phyloP scores from a whole-genome alignment of 1,140 invertebrate species.

The Drosophila pseudoobscura region DNA sequence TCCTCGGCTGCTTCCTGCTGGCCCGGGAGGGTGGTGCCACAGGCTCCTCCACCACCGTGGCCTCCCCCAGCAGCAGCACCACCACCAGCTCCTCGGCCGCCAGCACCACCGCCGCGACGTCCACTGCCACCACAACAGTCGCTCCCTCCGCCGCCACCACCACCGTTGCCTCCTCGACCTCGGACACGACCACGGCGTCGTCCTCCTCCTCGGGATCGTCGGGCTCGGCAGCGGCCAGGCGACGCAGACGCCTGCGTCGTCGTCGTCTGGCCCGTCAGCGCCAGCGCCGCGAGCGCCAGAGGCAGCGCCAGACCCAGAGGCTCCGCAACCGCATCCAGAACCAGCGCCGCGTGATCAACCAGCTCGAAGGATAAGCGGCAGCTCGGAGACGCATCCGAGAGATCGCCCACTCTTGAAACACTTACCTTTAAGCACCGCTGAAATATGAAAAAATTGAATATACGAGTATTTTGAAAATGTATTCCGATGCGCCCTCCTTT shows the following conservation, averaged over 20 bases:
- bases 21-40: slow-evolving; percentile 11
- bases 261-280: not conserved
- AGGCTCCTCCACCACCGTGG: not conserved
- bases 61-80: not conserved
- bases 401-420: too few relatives aligned
- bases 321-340: too few relatives aligned
- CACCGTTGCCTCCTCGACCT: not conserved
- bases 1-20: slow-evolving; percentile 21
- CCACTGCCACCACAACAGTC: slow-evolving; percentile 11
- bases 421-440: too few relatives aligned
- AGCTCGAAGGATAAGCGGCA: too few relatives aligned
- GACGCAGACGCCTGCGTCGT: not conserved
- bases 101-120: not conserved
- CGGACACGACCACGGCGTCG: slow-evolving; percentile 6
- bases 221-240: not conserved
- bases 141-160: slow-evolving; percentile 3
- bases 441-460: too few relatives aligned
- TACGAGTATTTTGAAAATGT: too few relatives aligned
- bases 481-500: too few relatives aligned
- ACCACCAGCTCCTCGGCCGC: not conserved
- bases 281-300: slow-evolving; percentile 1
- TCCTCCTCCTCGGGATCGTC: slow-evolving; percentile 18
- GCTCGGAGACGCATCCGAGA: too few relatives aligned
- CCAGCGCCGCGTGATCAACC: too few relatives aligned
- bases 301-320: slow-evolving; percentile 1